These are phyloP conservation scores for Tetrapedia diversipes DNA, from an alignment of 2,888 invertebrate genomes.

Conservation along the genomic window DNA sequence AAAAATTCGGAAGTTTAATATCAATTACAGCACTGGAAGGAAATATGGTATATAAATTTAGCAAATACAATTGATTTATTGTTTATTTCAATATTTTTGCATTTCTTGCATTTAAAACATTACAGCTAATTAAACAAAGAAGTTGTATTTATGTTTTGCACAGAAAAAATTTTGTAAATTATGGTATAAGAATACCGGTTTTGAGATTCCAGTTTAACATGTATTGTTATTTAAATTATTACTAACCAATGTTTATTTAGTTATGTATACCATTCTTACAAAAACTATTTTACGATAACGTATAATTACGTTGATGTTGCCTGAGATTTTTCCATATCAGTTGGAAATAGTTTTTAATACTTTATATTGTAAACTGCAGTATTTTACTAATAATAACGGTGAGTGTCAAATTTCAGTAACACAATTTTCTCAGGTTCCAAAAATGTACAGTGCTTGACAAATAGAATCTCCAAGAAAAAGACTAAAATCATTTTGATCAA, in stretches of 20 bases:
- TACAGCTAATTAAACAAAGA: conserved; percentile 44
- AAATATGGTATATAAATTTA: conserved; percentile 37
- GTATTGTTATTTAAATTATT: conserved; percentile 45
- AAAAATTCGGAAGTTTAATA: conserved; percentile 24
- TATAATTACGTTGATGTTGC: conserved; percentile 36
- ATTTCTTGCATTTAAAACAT: conserved; percentile 62
- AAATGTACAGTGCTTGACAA: conserved; percentile 52
- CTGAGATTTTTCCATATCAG: conserved; percentile 20
- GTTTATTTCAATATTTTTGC: conserved; percentile 46
- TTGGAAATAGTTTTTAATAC: conserved; percentile 22
- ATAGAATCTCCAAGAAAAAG: conserved; percentile 54
- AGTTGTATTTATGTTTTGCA: conserved; percentile 48
- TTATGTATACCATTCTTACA: conserved; percentile 16
- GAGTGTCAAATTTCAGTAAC: conserved; percentile 41
- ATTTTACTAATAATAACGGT: conserved; percentile 9
- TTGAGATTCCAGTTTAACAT: conserved; percentile 45
- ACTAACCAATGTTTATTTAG: conserved; percentile 24
- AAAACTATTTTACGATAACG: conserved; percentile 32
- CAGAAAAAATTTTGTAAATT: conserved; percentile 43
- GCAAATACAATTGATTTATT: conserved; percentile 36
- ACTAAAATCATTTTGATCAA: conserved; percentile 50
- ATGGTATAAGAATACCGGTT: conserved; percentile 21
- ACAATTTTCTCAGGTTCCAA: conserved; percentile 32
- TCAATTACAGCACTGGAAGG: conserved; percentile 19
- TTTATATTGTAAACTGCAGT: conserved; percentile 27